phyloP scores from a whole-genome alignment of 2,113 vertebrate species.

The Myxocyprinus asiaticus region DNA sequence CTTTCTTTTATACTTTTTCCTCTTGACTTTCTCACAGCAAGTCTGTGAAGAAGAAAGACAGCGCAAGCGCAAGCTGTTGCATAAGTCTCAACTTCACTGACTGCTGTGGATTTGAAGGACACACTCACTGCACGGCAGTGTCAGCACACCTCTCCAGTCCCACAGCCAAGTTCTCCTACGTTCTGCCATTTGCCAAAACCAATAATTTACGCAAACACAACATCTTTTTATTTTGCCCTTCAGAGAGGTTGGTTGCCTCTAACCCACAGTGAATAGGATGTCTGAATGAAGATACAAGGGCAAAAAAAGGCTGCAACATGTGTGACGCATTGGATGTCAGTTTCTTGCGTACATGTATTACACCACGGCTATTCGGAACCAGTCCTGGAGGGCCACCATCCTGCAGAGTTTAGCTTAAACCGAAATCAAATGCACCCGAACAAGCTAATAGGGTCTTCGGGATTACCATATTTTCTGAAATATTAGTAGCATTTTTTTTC shows the following conservation, averaged over 20 bases:
- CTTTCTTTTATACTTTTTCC: conserved; percentile 28
- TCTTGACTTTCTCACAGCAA: conserved; percentile 42
- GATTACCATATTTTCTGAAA: too few relatives aligned
- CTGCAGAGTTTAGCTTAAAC: too few relatives aligned
- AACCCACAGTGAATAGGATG: not conserved
- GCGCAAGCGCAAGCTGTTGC: conserved; percentile 61
- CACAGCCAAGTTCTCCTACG: not conserved
- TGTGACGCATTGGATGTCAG: too few relatives aligned
- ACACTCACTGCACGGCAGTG: too few relatives aligned
- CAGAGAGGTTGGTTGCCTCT: not conserved
- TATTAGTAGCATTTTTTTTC: too few relatives aligned
- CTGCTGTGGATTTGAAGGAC: conserved; percentile 17
- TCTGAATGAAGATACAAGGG: not conserved
- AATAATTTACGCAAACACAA: not conserved
- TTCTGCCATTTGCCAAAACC: not conserved
- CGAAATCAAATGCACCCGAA: too few relatives aligned
- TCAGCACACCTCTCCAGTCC: not conserved
- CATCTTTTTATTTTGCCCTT: not conserved
- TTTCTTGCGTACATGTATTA: too few relatives aligned
- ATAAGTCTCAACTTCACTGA: conserved; percentile 50
- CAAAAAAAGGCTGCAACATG: not conserved
- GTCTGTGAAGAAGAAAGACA: conserved; percentile 9
- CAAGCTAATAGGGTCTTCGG: too few relatives aligned
- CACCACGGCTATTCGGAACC: too few relatives aligned
- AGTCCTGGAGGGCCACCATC: too few relatives aligned